Evolutionary conservation across 2,888 invertebrate species (phyloP).

Genomic region (Cheiracanthium punctorium): DNA sequence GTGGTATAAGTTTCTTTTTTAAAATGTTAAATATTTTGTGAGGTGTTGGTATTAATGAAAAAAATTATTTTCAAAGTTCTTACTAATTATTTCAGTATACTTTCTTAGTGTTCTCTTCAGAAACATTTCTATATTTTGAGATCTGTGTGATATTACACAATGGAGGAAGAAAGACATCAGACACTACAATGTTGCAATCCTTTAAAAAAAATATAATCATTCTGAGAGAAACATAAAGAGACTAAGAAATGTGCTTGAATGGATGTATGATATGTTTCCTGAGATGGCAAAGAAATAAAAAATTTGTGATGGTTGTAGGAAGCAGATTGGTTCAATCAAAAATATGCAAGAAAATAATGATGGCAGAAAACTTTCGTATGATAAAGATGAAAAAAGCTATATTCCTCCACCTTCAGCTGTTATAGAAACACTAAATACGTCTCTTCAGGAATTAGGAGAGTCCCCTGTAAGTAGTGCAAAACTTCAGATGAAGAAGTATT

Average conservation of each 20-base stretch:
- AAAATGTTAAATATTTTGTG: background rate
- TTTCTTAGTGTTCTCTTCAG: too few species aligned
- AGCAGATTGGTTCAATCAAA: background rate
- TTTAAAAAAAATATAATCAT: background rate
- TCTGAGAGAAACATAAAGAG: background rate
- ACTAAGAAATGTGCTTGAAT: background rate
- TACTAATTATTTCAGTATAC: too few species aligned
- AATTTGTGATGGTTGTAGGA: background rate
- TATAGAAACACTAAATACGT: background rate
- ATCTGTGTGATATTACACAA: background rate
- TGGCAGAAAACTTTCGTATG: background rate
- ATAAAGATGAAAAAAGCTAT: background rate
- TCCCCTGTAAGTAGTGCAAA: too few species aligned
- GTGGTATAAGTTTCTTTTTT: background rate
- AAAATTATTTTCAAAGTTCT: background rate
- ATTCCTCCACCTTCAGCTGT: background rate
- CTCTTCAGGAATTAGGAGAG: too few species aligned
- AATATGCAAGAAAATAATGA: background rate
- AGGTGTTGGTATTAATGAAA: background rate
- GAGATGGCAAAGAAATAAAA: background rate
- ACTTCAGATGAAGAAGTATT: too few species aligned
- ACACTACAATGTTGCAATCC: background rate
- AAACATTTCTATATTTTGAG: background rate
- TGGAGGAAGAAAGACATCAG: background rate
- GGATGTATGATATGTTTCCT: background rate